Base-by-base conservation (phyloP, 2,797 vertebrate genomes). In the Sebastes minor region DNA sequence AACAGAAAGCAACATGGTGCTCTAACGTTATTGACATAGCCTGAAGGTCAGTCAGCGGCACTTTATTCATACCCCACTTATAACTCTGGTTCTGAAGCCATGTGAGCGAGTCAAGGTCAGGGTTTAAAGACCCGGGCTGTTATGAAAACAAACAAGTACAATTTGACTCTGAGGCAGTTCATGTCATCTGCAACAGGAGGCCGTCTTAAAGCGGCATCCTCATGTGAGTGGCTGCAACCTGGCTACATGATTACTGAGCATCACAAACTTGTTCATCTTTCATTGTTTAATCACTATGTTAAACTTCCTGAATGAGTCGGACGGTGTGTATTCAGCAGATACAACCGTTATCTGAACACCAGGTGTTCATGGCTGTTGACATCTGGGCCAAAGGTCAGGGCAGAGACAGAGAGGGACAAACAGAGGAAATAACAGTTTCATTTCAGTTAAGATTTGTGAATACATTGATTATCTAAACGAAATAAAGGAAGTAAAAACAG, bases 1-100 rank as follows among this genome's bases (percentile, higher is more conserved):
- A 92, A 90, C 86, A 89, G 42, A 87, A 83, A 80, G 76, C 89
- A 87, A 28, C 68, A 88, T 85, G 89, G 65, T 13, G 61, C 71
- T 78, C 23, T 8, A 16, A 70, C 81, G 74, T 76, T 90, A 86
- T 78, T 88, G 88, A 90, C 88, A 80, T 73, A 87, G 71, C 83
- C 84, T 67, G 63, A 80, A 86, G 85, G 86, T 90, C 90, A 80
- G 67, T 27, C 3, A 22, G 80, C 35, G 8, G 68, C 71, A 6
- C 76, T 86, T 84, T 91, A 83, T 84, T 81, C 83, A 76, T n/a
- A 62, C 42, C 25, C 23, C 72, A 68, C 76, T 75, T 81, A 75
- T 66, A 80, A 46, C 38, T 78, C 60, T 73, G 38, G 46, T 12
- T 78, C 64, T 62, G 70, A 65, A 67, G 84, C 33, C 71, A 67